These are phyloP conservation scores for Caenorhabditis sp. DNA, from an alignment of 2,888 invertebrate species.

Conservation along the genomic window DNA sequence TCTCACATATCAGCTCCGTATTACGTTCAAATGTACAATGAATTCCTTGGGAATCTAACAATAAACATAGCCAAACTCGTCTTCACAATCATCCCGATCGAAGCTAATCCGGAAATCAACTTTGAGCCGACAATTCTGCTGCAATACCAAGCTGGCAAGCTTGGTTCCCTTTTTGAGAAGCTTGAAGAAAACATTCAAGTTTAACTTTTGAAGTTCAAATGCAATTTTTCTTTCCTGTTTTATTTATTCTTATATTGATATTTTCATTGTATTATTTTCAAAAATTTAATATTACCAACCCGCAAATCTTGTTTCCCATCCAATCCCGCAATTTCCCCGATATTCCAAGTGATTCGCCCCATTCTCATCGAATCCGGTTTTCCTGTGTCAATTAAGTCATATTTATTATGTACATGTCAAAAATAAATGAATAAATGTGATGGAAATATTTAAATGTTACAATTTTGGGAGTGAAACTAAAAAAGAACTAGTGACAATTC, in stretches of 20 bases:
- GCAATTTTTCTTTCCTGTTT: too few relatives aligned
- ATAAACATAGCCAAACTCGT: background rate
- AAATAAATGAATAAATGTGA: background rate
- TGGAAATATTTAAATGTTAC: too few relatives aligned
- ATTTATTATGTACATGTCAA: background rate
- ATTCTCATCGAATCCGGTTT: background rate
- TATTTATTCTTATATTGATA: too few relatives aligned
- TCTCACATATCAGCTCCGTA: slow-evolving; percentile 1
- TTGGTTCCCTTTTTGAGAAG: background rate
- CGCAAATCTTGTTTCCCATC: too few relatives aligned
- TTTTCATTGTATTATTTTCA: too few relatives aligned
- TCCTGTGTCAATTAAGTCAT: background rate
- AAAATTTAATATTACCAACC: too few relatives aligned
- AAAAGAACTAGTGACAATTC: too few relatives aligned
- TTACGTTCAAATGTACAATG: slow-evolving; percentile 23
- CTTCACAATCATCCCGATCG: background rate
- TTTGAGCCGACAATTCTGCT: slow-evolving; percentile 25
- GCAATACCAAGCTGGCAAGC: slow-evolving; percentile 17
- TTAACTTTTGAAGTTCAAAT: too few relatives aligned
- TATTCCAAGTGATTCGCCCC: background rate
- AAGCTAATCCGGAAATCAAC: background rate
- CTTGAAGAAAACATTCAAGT: background rate
- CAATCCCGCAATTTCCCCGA: too few relatives aligned
- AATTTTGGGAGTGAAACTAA: too few relatives aligned
- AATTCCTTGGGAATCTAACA: background rate